A percentile compares a stretch with the other conserved stretches of the same genome.
These are phyloP conservation scores for Cladorhizidae sp. DNA, from an alignment of 37 sponge, comb jelly and placozoan species.

Conservation along the genomic window DNA sequence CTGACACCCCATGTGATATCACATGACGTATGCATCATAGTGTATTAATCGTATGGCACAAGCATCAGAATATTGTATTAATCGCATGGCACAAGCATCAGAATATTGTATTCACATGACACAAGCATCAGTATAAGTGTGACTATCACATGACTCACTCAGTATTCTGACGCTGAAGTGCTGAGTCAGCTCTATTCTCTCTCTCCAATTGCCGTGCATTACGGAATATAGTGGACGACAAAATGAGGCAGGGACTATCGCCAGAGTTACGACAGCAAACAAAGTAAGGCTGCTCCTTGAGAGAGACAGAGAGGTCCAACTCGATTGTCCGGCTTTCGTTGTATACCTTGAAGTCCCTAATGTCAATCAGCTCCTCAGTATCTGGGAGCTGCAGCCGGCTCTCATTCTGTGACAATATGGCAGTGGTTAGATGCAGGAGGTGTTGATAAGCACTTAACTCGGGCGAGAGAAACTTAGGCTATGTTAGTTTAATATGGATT, in stretches of 20 bases:
- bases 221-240: conserved; percentile 43
- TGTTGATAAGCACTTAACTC: no score
- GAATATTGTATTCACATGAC: no score
- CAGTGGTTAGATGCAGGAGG: no score
- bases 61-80: no score
- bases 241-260: conserved; percentile 25
- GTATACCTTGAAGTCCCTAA: conserved; percentile 49
- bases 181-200: conserved; percentile 15
- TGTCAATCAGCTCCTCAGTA: conserved; percentile 51
- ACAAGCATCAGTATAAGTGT: background rate
- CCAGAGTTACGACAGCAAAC: background rate
- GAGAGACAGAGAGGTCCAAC: background rate
- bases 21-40: no score
- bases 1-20: no score
- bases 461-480: no score
- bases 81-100: no score
- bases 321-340: background rate
- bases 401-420: conserved; percentile 19
- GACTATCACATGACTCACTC: background rate
- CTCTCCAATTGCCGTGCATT: conserved; percentile 34
- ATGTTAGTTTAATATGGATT: no score
- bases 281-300: conserved; percentile 11
- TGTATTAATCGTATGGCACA: no score
- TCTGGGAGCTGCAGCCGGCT: conserved; percentile 36
- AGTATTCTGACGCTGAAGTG: background rate